Evolutionary conservation across 2,113 vertebrate genomes (phyloP).

Genomic region (Ramphastos sulfuratus): DNA sequence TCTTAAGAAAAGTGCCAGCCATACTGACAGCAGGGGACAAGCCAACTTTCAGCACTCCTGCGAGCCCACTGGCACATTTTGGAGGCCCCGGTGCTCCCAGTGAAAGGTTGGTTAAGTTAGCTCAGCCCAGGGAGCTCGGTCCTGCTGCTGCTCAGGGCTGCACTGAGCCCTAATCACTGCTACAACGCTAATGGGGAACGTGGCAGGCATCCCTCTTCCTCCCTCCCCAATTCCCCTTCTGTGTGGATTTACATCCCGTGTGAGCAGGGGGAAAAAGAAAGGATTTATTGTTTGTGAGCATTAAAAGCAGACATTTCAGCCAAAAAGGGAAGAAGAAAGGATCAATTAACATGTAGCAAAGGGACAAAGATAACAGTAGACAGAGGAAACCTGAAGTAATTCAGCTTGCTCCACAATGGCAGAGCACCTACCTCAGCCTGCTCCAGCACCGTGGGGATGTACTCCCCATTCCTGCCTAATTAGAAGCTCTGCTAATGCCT

Average conservation of each 20-base stretch:
- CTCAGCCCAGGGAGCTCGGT: not conserved
- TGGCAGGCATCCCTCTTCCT: not conserved
- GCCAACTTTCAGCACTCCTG: not conserved
- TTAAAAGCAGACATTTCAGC: not conserved
- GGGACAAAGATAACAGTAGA: not conserved
- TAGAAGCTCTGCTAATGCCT: not conserved
- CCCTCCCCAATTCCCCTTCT: not conserved
- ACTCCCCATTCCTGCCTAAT: not conserved
- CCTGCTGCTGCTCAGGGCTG: not conserved
- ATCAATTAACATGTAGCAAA: not conserved
- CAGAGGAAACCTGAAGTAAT: not conserved
- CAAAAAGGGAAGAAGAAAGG: not conserved
- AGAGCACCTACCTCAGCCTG: not conserved
- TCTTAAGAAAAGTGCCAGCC: not conserved
- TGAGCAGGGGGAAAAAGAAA: not conserved
- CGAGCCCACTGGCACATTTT: rapidly evolving
- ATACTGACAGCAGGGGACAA: not conserved
- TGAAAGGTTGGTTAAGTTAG: rapidly evolving
- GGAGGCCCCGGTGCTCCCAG: not conserved
- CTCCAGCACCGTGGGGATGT: rapidly evolving
- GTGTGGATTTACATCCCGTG: not conserved
- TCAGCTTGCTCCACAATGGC: not conserved
- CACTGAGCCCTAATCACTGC: not conserved
- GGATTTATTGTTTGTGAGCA: not conserved
- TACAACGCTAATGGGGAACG: not conserved